Evolutionary conservation across 2,888 invertebrate genomes (phyloP).

Genomic region (Baccha elongata): DNA sequence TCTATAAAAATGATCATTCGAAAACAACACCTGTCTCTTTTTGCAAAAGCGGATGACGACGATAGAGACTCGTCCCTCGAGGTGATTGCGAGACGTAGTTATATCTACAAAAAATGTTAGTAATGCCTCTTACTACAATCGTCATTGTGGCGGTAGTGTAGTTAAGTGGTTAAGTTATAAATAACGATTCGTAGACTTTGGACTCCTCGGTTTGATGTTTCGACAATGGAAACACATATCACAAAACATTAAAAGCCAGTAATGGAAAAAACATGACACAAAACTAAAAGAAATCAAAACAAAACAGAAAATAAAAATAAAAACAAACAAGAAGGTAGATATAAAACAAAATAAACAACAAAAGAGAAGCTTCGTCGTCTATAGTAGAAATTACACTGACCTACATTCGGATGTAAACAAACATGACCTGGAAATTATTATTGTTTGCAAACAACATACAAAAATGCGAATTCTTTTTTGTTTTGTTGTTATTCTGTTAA

Average conservation of each 20-base stretch:
- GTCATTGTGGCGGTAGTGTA: background rate
- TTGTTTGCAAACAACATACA: constrained; percentile 70
- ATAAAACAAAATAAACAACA: constrained; percentile 39
- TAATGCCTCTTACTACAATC: constrained; percentile 22
- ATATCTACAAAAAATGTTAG: constrained; percentile 28
- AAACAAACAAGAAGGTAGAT: constrained; percentile 24
- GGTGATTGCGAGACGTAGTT: constrained; percentile 53
- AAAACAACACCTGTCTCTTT: constrained; percentile 57
- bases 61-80: constrained; percentile 23
- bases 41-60: constrained; percentile 43
- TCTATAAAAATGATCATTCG: constrained; percentile 1
- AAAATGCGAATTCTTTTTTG: constrained; percentile 17
- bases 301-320: constrained; percentile 19
- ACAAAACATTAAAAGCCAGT: constrained; percentile 23
- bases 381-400: constrained; percentile 72
- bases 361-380: constrained; percentile 56
- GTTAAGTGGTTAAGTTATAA: constrained; percentile 3
- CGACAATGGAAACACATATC: constrained; percentile 35
- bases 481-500: background rate
- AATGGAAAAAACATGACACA: constrained; percentile 19
- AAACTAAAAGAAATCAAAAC: constrained; percentile 18
- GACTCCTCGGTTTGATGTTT: constrained; percentile 26
- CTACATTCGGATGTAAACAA: constrained; percentile 70
- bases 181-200: constrained; percentile 54
- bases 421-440: constrained; percentile 71